Evolutionary conservation across 2,113 vertebrate genomes (phyloP), one percentile per base, ranked within the genome.

Genomic region (Rhabdornis inornatus): DNA sequence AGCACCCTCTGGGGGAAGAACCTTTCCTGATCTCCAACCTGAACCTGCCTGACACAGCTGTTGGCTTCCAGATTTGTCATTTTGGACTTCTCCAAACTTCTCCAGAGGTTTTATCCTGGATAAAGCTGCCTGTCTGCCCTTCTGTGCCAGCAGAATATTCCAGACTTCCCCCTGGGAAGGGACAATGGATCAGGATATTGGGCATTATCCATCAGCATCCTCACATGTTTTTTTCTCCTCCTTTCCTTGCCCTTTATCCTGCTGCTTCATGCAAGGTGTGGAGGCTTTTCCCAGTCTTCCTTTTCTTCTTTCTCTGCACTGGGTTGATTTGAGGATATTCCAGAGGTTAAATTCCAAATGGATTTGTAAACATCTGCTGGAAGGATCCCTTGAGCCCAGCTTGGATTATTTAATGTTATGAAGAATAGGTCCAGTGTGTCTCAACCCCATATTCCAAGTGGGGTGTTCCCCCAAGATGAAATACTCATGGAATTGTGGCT

Each of bases 181-280:
- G 23, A 18, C 37, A 1, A 3, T 28, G 21, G 30, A 19, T 19
- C 1, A 0, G 50, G 64, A 35, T 1, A 0, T 13, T 12, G 30
- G 7, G 15, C 0, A 0, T 69, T 30, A 6, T 10, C 49, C 27
- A 6, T 2, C 6, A 45, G 21, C 47, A 77, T 61, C 64, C 33
- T 84, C 10, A 0, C 8, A 0, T 16, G 10, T 45, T 76, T 45
- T 76, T 79, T 16, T 70, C n/a, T 83, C 57, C 13, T 70, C 35
- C 45, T 21, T 55, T 23, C 79, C 70, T 55, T 87, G 74, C 25
- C 76, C 8, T 71, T 39, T 23, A 12, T 15, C 57, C 49, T 77
- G 42, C 53, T 68, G n/a, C 78, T 78, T 15, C 22, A 2, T 81
- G 20, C 16, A 2, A 31, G 63, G 13, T 35, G 19, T 47, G 40